Evolutionary conservation across 1,140 invertebrate genomes (phyloP).

Genomic region (Fopius arisanus): DNA sequence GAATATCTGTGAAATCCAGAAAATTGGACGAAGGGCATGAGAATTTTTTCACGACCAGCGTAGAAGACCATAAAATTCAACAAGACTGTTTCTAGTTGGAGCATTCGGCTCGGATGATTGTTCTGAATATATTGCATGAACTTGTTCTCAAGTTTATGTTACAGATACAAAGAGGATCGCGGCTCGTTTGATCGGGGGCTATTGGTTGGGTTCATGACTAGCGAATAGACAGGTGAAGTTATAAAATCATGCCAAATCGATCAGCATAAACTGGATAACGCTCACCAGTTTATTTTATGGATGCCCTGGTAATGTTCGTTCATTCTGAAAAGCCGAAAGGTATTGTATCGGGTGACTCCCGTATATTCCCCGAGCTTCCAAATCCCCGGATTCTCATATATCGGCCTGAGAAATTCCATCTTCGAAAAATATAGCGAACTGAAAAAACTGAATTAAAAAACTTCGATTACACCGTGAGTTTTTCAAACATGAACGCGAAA

Average conservation of each 20-base stretch:
- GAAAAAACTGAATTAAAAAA: too few relatives aligned
- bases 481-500: too few relatives aligned
- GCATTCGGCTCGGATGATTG: constrained; percentile 15
- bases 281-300: constrained; percentile 56
- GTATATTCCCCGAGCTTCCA: too few relatives aligned
- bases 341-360: constrained; percentile 7
- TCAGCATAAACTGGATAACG: constrained; percentile 56
- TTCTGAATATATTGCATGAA: constrained; percentile 3
- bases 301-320: constrained; percentile 48
- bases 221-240: constrained; percentile 53
- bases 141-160: background rate
- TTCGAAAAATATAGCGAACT: too few relatives aligned
- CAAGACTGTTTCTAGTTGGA: constrained; percentile 28
- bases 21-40: background rate
- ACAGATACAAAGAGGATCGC: constrained; percentile 54
- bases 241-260: constrained; percentile 64
- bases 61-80: constrained; percentile 13
- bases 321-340: constrained; percentile 55
- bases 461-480: too few relatives aligned
- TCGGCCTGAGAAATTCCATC: too few relatives aligned
- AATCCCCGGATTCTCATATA: too few relatives aligned
- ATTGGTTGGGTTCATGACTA: constrained; percentile 8
- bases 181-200: constrained; percentile 56
- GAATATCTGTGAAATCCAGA: background rate
- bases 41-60: background rate